Conservation (phyloP, 2,888 invertebrate species). For the Lithosia quadra region DNA sequence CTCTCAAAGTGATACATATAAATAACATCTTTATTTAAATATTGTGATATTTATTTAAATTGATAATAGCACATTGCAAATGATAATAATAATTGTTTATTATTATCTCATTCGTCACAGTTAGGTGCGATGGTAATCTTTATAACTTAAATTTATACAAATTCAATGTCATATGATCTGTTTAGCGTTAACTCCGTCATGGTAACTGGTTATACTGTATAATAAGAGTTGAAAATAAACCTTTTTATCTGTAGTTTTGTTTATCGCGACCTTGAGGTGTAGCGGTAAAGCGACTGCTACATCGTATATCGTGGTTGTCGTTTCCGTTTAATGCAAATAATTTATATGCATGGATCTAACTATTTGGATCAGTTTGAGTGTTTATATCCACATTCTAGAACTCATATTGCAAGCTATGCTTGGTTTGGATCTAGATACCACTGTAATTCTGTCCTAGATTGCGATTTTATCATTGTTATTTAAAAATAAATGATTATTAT, state of each 20-base stretch:
- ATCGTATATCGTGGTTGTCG: too few species aligned
- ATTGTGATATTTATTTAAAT: too few species aligned
- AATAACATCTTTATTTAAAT: background rate
- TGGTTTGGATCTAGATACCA: too few species aligned
- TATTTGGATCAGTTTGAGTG: too few species aligned
- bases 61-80: too few species aligned
- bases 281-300: background rate
- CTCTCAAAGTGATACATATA: background rate
- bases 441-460: too few species aligned
- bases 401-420: too few species aligned
- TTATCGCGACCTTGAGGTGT: background rate
- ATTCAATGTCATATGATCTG: background rate
- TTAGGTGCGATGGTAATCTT: background rate
- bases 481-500: too few species aligned
- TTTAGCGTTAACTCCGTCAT: conserved; percentile 1
- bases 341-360: too few species aligned
- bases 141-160: background rate
- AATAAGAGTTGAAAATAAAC: background rate
- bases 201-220: background rate
- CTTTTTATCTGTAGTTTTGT: background rate
- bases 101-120: background rate
- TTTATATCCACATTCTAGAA: too few species aligned
- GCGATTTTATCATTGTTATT: too few species aligned
- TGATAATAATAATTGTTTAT: background rate
- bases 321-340: background rate